phyloP scores from a whole-genome alignment of 2,113 vertebrate species.

The Callionymus lyra region DNA sequence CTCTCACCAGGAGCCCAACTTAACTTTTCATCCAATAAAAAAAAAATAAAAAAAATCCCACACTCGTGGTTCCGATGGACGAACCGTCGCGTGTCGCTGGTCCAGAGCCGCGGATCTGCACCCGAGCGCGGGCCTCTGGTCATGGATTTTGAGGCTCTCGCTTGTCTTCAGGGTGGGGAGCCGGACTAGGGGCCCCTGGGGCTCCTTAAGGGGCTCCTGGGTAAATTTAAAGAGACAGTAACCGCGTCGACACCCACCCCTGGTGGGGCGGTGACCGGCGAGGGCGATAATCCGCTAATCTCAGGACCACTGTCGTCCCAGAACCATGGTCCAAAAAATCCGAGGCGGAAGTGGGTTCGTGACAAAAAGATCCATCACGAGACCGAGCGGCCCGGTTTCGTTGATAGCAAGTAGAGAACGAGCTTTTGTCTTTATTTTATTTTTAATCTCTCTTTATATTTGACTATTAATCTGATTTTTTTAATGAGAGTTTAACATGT shows the following conservation, averaged over 20 bases:
- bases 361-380: too few relatives aligned
- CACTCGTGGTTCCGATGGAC: conserved; percentile 5
- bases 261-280: conserved; percentile 28
- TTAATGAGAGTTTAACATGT: too few relatives aligned
- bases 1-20: conserved; percentile 37
- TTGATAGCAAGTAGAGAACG: too few relatives aligned
- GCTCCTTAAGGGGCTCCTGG: conserved; percentile 96
- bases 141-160: conserved; percentile 70
- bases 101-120: neutral
- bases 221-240: conserved; percentile 97
- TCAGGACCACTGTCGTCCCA: conserved; percentile 17
- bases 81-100: conserved; percentile 17
- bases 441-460: too few relatives aligned
- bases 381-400: too few relatives aligned
- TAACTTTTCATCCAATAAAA: conserved; percentile 74
- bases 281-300: conserved; percentile 35
- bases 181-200: conserved; percentile 89
- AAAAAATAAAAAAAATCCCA: conserved; percentile 17
- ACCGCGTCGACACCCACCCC: conserved; percentile 59
- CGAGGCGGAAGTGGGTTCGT: conserved; percentile 2
- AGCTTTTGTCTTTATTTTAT: too few relatives aligned
- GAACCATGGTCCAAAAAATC: conserved; percentile 16
- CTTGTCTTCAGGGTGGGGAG: conserved; percentile 84
- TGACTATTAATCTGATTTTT: too few relatives aligned
- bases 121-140: conserved; percentile 53